phyloP scores from a whole-genome alignment of 2,888 invertebrate species.

The Chaitophorus viminalis region DNA sequence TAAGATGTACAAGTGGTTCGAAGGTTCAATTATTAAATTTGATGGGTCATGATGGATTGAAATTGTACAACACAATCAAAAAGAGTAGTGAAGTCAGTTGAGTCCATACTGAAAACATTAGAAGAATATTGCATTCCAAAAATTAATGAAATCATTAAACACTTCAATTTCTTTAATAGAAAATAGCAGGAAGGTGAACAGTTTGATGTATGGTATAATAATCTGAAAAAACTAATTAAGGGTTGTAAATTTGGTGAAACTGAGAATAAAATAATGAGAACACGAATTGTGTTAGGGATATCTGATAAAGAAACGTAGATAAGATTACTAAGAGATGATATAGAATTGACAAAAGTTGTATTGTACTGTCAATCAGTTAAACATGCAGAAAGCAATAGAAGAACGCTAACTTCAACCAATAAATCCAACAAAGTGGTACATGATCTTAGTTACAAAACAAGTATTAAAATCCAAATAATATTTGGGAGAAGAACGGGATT shows the following conservation, averaged over 20 bases:
- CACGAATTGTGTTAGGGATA: constrained; percentile 23
- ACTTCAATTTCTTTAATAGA: constrained; percentile 33
- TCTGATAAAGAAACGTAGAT: constrained; percentile 5
- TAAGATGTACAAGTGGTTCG: constrained; percentile 53
- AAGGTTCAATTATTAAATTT: constrained; percentile 32
- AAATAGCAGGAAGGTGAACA: constrained; percentile 5
- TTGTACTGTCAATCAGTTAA: constrained; percentile 20
- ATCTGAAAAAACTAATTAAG: constrained; percentile 35
- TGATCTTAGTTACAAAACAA: neutral
- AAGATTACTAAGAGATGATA: constrained; percentile 22
- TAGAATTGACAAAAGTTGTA: neutral
- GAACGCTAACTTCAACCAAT: neutral
- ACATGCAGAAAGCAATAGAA: constrained; percentile 14
- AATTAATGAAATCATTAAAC: constrained; percentile 43
- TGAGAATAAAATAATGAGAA: constrained; percentile 20
- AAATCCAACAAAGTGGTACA: neutral
- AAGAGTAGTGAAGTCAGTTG: neutral
- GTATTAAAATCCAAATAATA: neutral
- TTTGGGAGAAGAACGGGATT: neutral
- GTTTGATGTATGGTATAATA: constrained; percentile 22
- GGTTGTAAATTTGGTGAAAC: constrained; percentile 26
- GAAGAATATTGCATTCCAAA: constrained; percentile 45
- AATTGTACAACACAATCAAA: constrained; percentile 18
- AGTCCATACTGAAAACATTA: constrained; percentile 7
- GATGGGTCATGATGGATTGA: constrained; percentile 41